Conservation (phyloP, 2,888 invertebrate species). For the Athrips mouffetella region DNA sequence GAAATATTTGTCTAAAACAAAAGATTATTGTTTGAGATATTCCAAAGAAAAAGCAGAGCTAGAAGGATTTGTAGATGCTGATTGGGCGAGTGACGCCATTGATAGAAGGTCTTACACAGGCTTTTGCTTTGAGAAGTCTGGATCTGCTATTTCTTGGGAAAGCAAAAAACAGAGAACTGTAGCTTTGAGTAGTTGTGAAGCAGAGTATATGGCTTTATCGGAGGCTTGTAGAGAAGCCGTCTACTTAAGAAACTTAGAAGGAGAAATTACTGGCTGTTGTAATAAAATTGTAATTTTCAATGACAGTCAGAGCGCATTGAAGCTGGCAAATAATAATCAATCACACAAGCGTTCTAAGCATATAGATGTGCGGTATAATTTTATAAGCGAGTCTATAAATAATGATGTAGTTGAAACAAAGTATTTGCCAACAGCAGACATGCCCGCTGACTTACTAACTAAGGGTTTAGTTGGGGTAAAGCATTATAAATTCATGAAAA, state of each 20-base stretch:
- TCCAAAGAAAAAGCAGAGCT: no score
- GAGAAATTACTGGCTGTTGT: background rate
- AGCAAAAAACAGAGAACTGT: slow-evolving; percentile 9
- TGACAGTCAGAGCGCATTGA: slow-evolving; percentile 6
- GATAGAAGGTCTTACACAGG: no score
- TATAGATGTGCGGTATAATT: slow-evolving; percentile 23
- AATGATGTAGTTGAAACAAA: slow-evolving; percentile 17
- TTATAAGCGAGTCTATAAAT: slow-evolving; percentile 16
- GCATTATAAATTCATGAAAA: slow-evolving; percentile 19
- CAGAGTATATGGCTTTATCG: no score
- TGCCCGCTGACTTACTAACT: slow-evolving; percentile 25
- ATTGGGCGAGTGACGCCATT: no score
- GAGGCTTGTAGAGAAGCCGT: slow-evolving; percentile 2
- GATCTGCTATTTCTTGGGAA: slow-evolving; percentile 8
- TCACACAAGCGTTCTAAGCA: slow-evolving; percentile 16
- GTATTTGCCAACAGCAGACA: slow-evolving; percentile 21
- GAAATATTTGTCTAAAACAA: no score
- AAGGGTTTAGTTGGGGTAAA: slow-evolving; percentile 20
- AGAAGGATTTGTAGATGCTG: no score
- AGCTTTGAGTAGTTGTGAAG: slow-evolving; percentile 8
- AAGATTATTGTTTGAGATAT: no score
- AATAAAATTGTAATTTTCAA: background rate
- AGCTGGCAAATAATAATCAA: slow-evolving; percentile 5
- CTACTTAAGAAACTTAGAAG: slow-evolving; percentile 2
- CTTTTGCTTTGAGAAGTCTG: slow-evolving; percentile 8